Evolutionary conservation across 2,797 vertebrate species (phyloP), one percentile per base, ranked within the genome.

Genomic region (Aldrovandia affinis): DNA sequence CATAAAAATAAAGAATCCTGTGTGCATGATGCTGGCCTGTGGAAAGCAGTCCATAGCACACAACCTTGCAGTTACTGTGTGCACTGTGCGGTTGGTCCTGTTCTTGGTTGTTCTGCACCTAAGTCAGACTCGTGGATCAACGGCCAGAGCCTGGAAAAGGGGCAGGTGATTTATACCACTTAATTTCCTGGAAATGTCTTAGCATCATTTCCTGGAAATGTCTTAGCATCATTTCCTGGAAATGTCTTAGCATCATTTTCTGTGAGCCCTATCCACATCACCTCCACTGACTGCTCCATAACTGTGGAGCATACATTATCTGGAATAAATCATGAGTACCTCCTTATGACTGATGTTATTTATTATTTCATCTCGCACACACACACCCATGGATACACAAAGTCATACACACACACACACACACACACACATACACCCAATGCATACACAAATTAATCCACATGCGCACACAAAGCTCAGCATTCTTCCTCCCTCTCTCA

Each of bases 31-130:
- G 68, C 52, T 63, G 33, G 44, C 57, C 61, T 70, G 80, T 47
- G 8, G 68, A 70, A 5, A 80, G 55, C n/a, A n/a, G 50, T 84
- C 42, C 83, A 68, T 50, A 12, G 47, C 39, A 83, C 15, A 61
- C 25, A 14, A n/a, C 78, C 54, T 14, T 57, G 80, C 50, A 8
- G 50, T 14, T 8, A 8, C 50, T 59, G 0, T 59, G 18, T 59
- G 20, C 22, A 4, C 22, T 20, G 18, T 59, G 18, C 2, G 57
- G 3, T 20, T 59, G 57, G 12, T 59, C 57, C 57, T 59, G 57
- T 59, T 59, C 57, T 20, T 59, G 8, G 18, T 20, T 59, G 20
- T 5, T 59, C 57, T 20, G 57, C 25, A 5, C 57, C 0, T 15
- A 5, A 59, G 5, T 15, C 57, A 59, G 57, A 20, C n/a, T n/a